Conservation (phyloP, 2,888 invertebrate genomes). For the Andrena chrysosceles region DNA sequence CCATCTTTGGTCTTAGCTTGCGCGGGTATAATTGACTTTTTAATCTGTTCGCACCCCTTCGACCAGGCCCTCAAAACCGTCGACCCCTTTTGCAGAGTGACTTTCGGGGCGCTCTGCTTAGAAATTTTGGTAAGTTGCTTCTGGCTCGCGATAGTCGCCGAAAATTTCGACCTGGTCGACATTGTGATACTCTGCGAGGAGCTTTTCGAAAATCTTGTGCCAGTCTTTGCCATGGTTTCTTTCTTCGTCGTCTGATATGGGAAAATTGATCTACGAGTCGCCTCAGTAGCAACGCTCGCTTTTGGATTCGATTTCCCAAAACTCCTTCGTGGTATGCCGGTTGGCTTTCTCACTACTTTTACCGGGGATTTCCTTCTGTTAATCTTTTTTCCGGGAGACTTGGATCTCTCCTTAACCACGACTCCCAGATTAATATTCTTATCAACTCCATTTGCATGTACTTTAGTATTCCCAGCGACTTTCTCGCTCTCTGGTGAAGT, state of each 20-base stretch:
- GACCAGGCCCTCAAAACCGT: slow-evolving; percentile 42
- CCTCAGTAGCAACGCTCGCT: slow-evolving; percentile 50
- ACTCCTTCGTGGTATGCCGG: slow-evolving; percentile 60
- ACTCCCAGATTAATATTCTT: background rate
- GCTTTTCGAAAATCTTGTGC: slow-evolving; percentile 3
- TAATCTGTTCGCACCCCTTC: slow-evolving; percentile 51
- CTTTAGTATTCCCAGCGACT: slow-evolving; percentile 9
- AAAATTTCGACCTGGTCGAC: slow-evolving; percentile 5
- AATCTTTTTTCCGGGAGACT: slow-evolving; percentile 79
- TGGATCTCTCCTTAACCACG: slow-evolving; percentile 72
- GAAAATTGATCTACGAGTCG: slow-evolving; percentile 49
- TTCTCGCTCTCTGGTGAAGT: slow-evolving; percentile 12
- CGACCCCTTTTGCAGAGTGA: slow-evolving; percentile 12
- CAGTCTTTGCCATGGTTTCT: background rate
- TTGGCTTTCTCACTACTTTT: slow-evolving; percentile 71
- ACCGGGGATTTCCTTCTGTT: slow-evolving; percentile 78
- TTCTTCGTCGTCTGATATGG: background rate
- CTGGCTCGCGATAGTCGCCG: slow-evolving; percentile 66
- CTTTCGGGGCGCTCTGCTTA: background rate
- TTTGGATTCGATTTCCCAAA: slow-evolving; percentile 61
- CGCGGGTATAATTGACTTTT: slow-evolving; percentile 15
- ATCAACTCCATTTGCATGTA: slow-evolving; percentile 5
- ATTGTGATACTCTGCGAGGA: background rate
- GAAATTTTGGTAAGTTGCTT: slow-evolving; percentile 71
- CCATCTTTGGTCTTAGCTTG: background rate